A percentile compares a stretch with the other conserved stretches of the same genome.
phyloP scores from a whole-genome alignment of 2,888 invertebrate species.

The Leptopterna dolabrata region DNA sequence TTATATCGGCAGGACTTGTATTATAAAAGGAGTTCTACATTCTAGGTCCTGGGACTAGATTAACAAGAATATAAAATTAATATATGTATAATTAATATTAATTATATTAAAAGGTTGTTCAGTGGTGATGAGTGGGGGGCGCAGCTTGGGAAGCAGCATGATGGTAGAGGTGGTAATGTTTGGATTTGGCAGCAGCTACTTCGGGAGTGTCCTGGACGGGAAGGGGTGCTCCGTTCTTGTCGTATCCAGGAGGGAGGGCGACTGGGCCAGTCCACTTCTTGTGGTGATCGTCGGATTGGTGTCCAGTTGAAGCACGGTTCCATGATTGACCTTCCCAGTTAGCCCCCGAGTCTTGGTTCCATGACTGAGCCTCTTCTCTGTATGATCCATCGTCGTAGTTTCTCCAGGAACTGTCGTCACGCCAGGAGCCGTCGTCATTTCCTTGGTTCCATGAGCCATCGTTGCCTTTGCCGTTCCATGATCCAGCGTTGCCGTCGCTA shows the following conservation, averaged over 20 bases:
- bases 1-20: slow-evolving; percentile 13
- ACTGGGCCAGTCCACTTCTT: slow-evolving; percentile 48
- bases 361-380: background rate
- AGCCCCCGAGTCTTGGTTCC: background rate
- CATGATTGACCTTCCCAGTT: background rate
- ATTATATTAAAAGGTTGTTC: too few species aligned
- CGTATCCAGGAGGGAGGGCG: slow-evolving; percentile 45
- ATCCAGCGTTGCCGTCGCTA: background rate
- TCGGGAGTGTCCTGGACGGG: slow-evolving; percentile 45
- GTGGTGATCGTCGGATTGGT: slow-evolving; percentile 12
- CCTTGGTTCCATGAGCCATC: background rate
- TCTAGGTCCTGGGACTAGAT: slow-evolving; percentile 32
- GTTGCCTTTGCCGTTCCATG: background rate
- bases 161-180: slow-evolving; percentile 30
- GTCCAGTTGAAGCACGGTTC: background rate
- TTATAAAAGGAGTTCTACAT: background rate
- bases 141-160: background rate
- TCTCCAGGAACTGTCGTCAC: slow-evolving; percentile 30
- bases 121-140: background rate
- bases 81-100: too few species aligned
- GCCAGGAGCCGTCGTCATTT: background rate
- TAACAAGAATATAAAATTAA: background rate
- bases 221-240: slow-evolving; percentile 46
- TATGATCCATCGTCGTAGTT: slow-evolving; percentile 37
- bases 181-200: slow-evolving; percentile 44